Evolutionary conservation across 2,888 invertebrate genomes (phyloP), one percentile per base, ranked within the genome.

Genomic region (Protodeltote pygarga): DNA sequence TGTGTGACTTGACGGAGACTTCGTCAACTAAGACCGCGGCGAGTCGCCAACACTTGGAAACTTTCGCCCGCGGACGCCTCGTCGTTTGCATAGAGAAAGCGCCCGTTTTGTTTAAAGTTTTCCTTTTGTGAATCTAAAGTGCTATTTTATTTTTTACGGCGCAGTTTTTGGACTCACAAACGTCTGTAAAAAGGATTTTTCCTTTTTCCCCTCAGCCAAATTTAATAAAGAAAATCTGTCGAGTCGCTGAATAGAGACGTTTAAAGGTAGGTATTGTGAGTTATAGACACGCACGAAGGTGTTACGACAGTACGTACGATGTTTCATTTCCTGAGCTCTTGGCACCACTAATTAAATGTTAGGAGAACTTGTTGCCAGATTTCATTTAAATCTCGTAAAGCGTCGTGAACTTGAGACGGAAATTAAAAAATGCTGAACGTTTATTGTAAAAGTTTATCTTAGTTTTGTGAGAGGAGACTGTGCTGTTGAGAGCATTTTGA

Each of bases 81-180:
- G 65, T 82, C 79, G 85, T 87, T 89, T 86, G 83, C 86, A 84
- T 87, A 85, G 81, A 84, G 86, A 89, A 87, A 87, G 79, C 84
- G 73, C 51, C 53, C 62, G 75, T 83, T 83, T 82, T 79, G 79
- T 83, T 78, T 75, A 71, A 81, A 81, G 75, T 85, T 86, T 85
- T 80, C 74, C 79, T 80, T 83, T 85, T 81, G 76, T 82, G 75
- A 80, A 81, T 77, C 71, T 77, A 79, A 83, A 85, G 73, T 77
- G 75, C 69, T 71, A 70, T 78, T 84, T 83, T 81, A 80, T 83
- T 80, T 81, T 79, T 73, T 71, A 73, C 73, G 65, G 68, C 61
- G 55, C 64, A 59, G 62, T 60, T 66, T 71, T 64, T 64, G 58
- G 61, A 60, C 55, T 71, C 17, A 61, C 47, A 42, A 65, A 68